Percentiles rank a stretch among this genome's conserved stretches.
Conservation (phyloP, 2,888 invertebrate species). For the Amiota communis region DNA sequence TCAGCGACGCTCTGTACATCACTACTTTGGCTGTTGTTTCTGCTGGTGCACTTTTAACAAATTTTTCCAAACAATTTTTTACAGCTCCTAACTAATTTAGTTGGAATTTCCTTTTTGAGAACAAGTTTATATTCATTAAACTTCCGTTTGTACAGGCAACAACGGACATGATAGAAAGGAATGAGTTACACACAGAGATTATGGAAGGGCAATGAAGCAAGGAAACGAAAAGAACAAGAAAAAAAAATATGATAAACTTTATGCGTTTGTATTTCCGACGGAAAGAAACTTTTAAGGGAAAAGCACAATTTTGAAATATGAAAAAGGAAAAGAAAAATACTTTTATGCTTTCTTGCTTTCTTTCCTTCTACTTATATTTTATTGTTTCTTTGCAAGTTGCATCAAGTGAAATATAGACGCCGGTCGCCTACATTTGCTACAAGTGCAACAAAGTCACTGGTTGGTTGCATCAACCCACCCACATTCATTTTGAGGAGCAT, state of each 20-base stretch:
- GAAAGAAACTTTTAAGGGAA: slow-evolving; percentile 43
- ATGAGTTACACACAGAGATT: too few species aligned
- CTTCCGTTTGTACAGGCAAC: slow-evolving; percentile 47
- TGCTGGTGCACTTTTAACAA: background rate
- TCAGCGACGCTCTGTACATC: background rate
- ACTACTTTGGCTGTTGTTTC: background rate
- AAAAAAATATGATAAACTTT: slow-evolving; percentile 49
- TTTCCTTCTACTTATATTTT: too few species aligned
- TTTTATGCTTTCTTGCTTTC: too few species aligned
- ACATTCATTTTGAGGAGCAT: too few species aligned
- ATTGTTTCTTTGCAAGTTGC: too few species aligned
- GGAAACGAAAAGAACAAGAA: background rate
- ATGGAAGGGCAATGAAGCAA: background rate
- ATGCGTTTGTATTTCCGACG: slow-evolving; percentile 65
- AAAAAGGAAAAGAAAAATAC: background rate
- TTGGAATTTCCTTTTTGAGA: slow-evolving; percentile 28
- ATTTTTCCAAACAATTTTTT: slow-evolving; percentile 14
- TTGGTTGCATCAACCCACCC: too few species aligned
- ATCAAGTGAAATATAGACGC: background rate
- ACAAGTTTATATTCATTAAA: slow-evolving; percentile 65
- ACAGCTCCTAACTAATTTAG: slow-evolving; percentile 29
- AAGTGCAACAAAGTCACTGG: background rate
- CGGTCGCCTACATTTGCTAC: background rate
- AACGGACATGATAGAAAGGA: background rate
- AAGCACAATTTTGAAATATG: slow-evolving; percentile 18